Conservation (phyloP, 2,888 invertebrate species). For the Aleiodes alternator region DNA sequence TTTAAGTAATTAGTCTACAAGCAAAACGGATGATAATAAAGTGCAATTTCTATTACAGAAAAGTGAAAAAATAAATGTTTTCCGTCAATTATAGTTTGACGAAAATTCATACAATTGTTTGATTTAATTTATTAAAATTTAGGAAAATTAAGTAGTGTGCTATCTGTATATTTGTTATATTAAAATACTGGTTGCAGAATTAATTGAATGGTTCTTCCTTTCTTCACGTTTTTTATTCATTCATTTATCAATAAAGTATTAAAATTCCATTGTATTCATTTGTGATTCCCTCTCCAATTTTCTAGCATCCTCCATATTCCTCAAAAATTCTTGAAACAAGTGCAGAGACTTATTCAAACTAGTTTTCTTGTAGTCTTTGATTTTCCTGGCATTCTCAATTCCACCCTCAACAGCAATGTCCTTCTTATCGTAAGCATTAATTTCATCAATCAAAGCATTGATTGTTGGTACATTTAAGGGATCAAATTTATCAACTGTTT, state of each 20-base stretch:
- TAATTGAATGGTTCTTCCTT: background rate
- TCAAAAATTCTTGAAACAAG: constrained; percentile 85
- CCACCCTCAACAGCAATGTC: constrained; percentile 76
- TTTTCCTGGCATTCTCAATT: constrained; percentile 68
- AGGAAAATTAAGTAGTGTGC: constrained; percentile 31
- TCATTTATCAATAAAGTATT: constrained; percentile 1
- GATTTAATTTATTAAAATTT: constrained; percentile 18
- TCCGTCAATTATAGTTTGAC: no score
- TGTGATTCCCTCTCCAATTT: constrained; percentile 28
- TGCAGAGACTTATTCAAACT: constrained; percentile 82
- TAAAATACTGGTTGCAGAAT: constrained; percentile 44
- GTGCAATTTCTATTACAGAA: no score
- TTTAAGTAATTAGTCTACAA: no score
- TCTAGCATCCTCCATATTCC: constrained; percentile 77
- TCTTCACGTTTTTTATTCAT: background rate
- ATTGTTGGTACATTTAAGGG: constrained; percentile 85
- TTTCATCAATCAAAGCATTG: constrained; percentile 80
- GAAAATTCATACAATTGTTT: background rate
- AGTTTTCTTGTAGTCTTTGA: constrained; percentile 87
- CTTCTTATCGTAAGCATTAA: constrained; percentile 81
- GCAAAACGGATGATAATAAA: no score
- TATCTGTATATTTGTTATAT: constrained; percentile 53
- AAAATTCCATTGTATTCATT: constrained; percentile 25
- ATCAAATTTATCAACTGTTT: constrained; percentile 84
- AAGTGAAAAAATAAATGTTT: background rate